Percentiles rank a stretch among this genome's conserved stretches.
Evolutionary conservation across 2,113 vertebrate genomes (phyloP).

Genomic region (Neopipo cinnamomea): DNA sequence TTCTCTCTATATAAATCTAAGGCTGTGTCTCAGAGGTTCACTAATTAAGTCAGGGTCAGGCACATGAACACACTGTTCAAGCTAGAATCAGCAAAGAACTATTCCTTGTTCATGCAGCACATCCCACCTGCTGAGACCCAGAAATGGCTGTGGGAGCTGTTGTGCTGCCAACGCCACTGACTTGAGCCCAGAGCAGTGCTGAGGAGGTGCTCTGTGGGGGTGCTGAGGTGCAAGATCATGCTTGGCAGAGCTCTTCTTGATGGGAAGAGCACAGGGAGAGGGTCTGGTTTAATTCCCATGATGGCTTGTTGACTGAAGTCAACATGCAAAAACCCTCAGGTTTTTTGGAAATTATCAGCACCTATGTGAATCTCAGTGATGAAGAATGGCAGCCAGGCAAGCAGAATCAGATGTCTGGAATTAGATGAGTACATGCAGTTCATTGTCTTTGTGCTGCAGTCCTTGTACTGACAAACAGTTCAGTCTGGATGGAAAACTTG

Average conservation of each 20-base stretch:
- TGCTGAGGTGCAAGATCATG: neutral
- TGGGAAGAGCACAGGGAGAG: neutral
- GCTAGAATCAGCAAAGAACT: neutral
- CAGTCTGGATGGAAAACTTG: neutral
- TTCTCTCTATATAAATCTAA: neutral
- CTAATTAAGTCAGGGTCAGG: neutral
- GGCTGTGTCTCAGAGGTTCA: neutral
- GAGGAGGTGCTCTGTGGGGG: neutral
- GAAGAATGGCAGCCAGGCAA: neutral
- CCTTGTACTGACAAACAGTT: neutral
- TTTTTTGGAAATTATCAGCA: neutral
- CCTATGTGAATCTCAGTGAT: neutral
- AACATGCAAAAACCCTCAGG: neutral
- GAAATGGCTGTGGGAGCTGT: neutral
- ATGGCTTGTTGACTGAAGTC: neutral
- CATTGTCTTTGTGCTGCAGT: neutral
- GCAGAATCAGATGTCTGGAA: neutral
- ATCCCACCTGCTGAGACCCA: neutral
- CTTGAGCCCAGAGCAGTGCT: neutral
- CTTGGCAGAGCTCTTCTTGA: neutral
- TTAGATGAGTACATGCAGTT: neutral
- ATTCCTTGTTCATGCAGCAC: neutral
- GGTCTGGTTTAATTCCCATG: fast-evolving
- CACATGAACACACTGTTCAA: neutral
- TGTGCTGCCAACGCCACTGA: neutral